Evolutionary conservation across 2,113 vertebrate species (phyloP).

Genomic region (Cololabis saira): DNA sequence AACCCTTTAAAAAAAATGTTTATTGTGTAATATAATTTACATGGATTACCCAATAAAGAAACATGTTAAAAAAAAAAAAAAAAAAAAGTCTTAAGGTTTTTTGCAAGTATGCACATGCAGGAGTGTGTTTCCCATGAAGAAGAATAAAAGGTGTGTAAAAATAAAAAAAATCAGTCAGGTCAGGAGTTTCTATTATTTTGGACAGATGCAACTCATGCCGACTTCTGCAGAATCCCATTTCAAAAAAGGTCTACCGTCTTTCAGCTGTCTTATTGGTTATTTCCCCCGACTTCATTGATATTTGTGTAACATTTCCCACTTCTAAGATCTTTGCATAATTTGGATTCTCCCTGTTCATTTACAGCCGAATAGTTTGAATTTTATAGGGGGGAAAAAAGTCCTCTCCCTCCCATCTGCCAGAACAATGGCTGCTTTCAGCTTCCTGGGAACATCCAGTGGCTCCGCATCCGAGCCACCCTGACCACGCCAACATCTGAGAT

Average conservation of each 20-base stretch:
- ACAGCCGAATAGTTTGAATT: constrained; percentile 21
- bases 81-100: too few species aligned
- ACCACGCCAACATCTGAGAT: not conserved
- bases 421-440: constrained; percentile 33
- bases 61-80: too few species aligned
- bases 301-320: constrained; percentile 13
- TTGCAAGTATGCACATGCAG: too few species aligned
- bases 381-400: constrained; percentile 4
- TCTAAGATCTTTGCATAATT: not conserved
- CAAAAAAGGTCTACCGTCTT: not conserved
- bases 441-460: not conserved
- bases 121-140: too few species aligned
- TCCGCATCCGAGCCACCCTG: not conserved
- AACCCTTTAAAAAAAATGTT: too few species aligned
- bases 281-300: not conserved
- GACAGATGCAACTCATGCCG: too few species aligned
- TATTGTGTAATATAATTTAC: too few species aligned
- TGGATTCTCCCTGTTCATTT: not conserved
- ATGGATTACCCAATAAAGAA: too few species aligned
- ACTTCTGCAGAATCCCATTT: not conserved
- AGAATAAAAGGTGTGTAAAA: too few species aligned
- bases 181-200: too few species aligned
- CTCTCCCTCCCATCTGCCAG: not conserved
- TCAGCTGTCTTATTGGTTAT: not conserved
- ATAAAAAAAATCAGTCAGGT: too few species aligned